Evolutionary conservation across 2,113 vertebrate species (phyloP).

Genomic region (Nettapus auritus): DNA sequence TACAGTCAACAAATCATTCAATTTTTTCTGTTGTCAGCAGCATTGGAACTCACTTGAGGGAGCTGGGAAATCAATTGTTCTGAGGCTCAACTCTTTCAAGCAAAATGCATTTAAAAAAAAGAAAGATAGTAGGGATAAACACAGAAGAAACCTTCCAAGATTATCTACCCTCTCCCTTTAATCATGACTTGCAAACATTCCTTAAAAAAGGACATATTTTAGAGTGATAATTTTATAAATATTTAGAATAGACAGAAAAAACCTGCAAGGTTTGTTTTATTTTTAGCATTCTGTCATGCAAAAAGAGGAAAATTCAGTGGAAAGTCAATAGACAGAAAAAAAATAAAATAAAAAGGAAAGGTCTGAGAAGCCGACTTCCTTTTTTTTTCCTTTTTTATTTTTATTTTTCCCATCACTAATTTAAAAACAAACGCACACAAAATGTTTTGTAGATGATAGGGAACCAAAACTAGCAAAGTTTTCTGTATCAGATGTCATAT

Average conservation of each 20-base stretch:
- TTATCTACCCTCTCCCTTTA: neutral
- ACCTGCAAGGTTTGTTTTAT: neutral
- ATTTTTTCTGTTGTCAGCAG: slow-evolving; percentile 17
- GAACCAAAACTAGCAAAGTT: neutral
- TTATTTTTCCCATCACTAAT: neutral
- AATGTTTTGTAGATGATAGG: neutral
- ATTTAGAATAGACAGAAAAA: neutral
- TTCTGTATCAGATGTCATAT: neutral
- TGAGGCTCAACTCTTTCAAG: neutral
- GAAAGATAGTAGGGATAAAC: neutral
- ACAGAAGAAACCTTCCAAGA: neutral
- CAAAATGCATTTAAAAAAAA: neutral
- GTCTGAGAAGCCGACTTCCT: neutral
- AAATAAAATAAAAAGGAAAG: slow-evolving; percentile 2
- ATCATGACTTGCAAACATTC: neutral
- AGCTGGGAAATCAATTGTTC: slow-evolving; percentile 11
- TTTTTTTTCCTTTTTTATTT: neutral
- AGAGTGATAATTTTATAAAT: slow-evolving; percentile 1
- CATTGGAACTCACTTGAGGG: neutral
- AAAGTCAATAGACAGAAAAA: neutral
- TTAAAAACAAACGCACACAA: neutral
- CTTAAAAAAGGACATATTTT: neutral
- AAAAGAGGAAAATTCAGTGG: neutral
- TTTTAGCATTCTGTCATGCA: neutral
- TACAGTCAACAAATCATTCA: slow-evolving; percentile 11